A percentile compares a stretch with the other conserved stretches of the same genome.
phyloP scores from a whole-genome alignment of 2,113 vertebrate species.

The Irena cyanogastra region DNA sequence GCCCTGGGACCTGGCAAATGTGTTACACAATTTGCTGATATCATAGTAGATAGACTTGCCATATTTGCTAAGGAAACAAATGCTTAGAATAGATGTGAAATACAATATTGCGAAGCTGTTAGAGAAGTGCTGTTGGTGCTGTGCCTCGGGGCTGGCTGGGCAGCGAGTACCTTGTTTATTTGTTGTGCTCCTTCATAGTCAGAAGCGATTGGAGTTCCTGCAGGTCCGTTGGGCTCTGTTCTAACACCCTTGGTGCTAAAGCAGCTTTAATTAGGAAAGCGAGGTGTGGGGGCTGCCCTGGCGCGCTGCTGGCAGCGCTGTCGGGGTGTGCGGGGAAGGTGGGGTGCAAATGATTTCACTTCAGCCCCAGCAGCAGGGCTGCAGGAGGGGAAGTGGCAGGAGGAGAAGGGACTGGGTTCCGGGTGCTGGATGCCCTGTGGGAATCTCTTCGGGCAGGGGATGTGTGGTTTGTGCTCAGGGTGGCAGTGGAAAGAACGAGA shows the following conservation, averaged over 20 bases:
- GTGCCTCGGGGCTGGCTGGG: not conserved
- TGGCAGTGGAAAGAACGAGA: not conserved
- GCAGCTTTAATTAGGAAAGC: not conserved
- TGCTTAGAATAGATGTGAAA: not conserved
- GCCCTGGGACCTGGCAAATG: not conserved
- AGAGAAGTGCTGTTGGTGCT: not conserved
- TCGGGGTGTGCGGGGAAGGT: rapidly evolving
- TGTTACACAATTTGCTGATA: not conserved
- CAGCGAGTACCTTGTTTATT: not conserved
- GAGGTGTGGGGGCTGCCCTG: not conserved
- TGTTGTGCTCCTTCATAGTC: not conserved
- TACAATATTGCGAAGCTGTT: not conserved
- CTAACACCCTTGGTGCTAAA: not conserved
- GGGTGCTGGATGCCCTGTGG: too few species aligned
- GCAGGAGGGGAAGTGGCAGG: rapidly evolving
- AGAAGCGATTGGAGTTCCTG: not conserved
- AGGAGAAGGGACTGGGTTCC: too few species aligned
- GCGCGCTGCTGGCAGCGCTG: not conserved
- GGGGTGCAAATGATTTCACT: not conserved
- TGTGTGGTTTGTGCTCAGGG: too few species aligned
- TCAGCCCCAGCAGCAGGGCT: not conserved
- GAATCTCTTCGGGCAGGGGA: too few species aligned
- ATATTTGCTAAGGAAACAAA: not conserved
- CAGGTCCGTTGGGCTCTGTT: not conserved
- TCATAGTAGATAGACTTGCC: not conserved